Percentiles rank a stretch among this genome's conserved stretches.
These are phyloP conservation scores for Cephalopholis sonnerati DNA, from an alignment of 2,113 vertebrate genomes.

Conservation along the genomic window DNA sequence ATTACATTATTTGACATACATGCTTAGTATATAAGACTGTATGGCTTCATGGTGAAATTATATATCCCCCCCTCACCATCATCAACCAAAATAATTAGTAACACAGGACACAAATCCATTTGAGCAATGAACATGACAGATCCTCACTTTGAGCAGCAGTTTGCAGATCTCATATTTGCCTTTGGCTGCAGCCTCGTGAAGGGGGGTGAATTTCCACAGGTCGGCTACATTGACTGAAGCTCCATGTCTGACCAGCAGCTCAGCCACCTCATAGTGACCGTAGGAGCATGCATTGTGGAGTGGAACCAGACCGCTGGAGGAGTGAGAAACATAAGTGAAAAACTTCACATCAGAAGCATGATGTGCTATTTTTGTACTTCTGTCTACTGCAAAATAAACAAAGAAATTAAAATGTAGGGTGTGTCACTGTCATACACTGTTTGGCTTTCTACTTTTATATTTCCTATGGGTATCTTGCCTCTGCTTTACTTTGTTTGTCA, in stretches of 20 bases:
- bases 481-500: too few relatives aligned
- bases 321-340: slow-evolving; percentile 5
- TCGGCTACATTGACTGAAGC: slow-evolving; percentile 98
- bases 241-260: slow-evolving; percentile 95
- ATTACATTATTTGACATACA: neutral
- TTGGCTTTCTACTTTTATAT: too few relatives aligned
- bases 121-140: neutral
- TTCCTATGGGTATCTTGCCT: too few relatives aligned
- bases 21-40: neutral
- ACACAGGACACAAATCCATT: neutral
- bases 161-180: slow-evolving; percentile 99
- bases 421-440: too few relatives aligned
- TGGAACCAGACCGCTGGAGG: slow-evolving; percentile 92
- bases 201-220: slow-evolving; percentile 98
- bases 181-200: slow-evolving; percentile 98
- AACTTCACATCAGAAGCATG: neutral
- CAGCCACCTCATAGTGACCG: slow-evolving; percentile 97
- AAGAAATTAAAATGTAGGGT: too few relatives aligned
- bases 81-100: neutral
- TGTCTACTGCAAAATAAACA: neutral
- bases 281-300: slow-evolving; percentile 99
- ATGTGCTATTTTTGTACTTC: neutral
- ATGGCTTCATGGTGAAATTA: neutral
- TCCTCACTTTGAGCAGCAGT: slow-evolving; percentile 91
- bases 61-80: neutral